phyloP scores from a whole-genome alignment of 2,113 vertebrate species.

The Clarias batrachus region DNA sequence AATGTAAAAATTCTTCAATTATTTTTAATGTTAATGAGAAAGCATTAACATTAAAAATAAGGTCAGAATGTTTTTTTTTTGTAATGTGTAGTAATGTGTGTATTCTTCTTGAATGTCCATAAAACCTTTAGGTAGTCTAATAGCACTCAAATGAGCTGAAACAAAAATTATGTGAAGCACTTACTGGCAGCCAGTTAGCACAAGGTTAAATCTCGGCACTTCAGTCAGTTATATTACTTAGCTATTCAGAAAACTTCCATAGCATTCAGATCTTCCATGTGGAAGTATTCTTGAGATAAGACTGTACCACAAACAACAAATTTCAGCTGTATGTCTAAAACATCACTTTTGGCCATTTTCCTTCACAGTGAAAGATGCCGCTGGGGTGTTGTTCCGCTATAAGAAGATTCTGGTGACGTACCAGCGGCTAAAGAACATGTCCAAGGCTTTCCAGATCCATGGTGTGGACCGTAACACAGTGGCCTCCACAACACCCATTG shows the following conservation, averaged over 20 bases:
- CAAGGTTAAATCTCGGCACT: background rate
- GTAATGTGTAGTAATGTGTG: background rate
- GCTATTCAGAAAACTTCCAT: background rate
- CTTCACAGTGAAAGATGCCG: conserved; percentile 83
- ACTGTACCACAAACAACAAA: background rate
- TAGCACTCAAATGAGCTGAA: background rate
- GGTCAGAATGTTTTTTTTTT: background rate
- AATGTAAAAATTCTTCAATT: background rate
- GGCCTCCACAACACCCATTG: conserved; percentile 87
- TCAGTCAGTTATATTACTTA: background rate
- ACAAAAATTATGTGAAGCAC: background rate
- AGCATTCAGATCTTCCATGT: background rate
- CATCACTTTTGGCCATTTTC: background rate
- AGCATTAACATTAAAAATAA: too few species aligned
- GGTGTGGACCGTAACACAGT: conserved; percentile 88
- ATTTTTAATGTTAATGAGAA: too few species aligned
- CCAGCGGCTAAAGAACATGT: conserved; percentile 89
- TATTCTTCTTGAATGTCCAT: background rate
- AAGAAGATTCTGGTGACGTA: conserved; percentile 89
- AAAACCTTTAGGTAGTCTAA: background rate
- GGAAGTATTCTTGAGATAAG: background rate
- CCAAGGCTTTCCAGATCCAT: conserved; percentile 86
- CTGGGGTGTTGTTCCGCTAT: conserved; percentile 86
- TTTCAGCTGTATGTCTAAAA: background rate
- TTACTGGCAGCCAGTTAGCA: background rate